phyloP scores from a whole-genome alignment of 2,888 invertebrate species.

The Plemyria rubiginata region DNA sequence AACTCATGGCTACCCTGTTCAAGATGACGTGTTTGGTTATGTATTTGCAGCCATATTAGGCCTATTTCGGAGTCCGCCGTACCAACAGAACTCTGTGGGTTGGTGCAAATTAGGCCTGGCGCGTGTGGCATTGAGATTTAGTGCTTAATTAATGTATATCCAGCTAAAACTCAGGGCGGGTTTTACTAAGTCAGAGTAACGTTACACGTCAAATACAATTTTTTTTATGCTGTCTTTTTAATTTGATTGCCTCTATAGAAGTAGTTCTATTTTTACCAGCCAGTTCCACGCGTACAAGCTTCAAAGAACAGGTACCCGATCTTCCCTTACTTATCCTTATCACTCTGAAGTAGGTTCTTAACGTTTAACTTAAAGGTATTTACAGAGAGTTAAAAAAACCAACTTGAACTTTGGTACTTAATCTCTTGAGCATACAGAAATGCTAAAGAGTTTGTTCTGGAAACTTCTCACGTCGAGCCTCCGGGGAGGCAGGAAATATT shows the following conservation, averaged over 20 bases:
- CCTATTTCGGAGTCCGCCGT: constrained; percentile 23
- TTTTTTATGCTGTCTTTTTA: too few relatives aligned
- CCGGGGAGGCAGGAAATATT: constrained; percentile 28
- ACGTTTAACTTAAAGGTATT: neutral
- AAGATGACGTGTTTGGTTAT: constrained; percentile 13
- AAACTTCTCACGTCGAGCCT: constrained; percentile 20
- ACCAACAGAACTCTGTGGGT: constrained; percentile 15
- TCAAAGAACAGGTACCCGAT: too few relatives aligned
- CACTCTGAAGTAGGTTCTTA: too few relatives aligned
- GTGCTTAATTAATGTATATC: neutral
- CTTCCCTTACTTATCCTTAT: too few relatives aligned
- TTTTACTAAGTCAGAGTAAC: too few relatives aligned
- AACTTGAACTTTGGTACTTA: neutral
- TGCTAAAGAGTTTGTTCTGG: constrained; percentile 1
- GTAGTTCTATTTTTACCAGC: too few relatives aligned
- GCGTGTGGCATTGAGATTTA: constrained; percentile 23
- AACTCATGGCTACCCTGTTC: constrained; percentile 6
- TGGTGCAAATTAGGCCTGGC: constrained; percentile 16
- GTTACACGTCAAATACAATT: too few relatives aligned
- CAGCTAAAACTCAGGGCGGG: too few relatives aligned
- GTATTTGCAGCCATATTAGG: constrained; percentile 28
- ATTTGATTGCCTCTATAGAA: too few relatives aligned
- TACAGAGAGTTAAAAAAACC: neutral
- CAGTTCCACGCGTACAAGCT: too few relatives aligned
- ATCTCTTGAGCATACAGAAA: constrained; percentile 14